Conservation (phyloP, 1,140 invertebrate genomes). For the Bombus confusus region DNA sequence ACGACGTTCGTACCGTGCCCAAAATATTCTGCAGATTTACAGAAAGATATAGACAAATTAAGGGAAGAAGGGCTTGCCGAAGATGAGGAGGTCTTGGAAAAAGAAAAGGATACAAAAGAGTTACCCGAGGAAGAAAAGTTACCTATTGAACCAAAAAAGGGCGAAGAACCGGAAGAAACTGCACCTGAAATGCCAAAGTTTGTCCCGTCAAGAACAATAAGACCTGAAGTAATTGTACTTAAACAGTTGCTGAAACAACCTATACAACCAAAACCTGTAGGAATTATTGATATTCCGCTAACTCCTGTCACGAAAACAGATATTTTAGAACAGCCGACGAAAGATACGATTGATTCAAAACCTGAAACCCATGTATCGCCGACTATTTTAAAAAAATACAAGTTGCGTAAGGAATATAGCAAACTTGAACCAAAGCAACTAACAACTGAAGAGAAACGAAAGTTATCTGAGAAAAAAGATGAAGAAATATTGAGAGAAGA, state of each 20-base stretch:
- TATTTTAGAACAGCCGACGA: not conserved
- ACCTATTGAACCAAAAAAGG: not conserved
- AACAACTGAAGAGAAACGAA: not conserved
- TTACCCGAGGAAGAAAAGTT: not conserved
- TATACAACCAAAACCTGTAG: too few relatives aligned
- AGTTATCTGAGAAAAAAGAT: not conserved
- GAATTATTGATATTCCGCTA: not conserved
- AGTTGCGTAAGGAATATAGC: not conserved
- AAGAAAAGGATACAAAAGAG: not conserved
- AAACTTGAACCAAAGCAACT: not conserved
- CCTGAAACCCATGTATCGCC: not conserved
- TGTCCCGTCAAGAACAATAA: not conserved
- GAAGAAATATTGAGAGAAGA: not conserved
- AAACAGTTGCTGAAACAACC: not conserved
- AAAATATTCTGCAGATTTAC: not conserved
- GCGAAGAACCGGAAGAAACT: fast-evolving
- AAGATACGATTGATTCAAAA: not conserved
- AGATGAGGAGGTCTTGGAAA: not conserved
- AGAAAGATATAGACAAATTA: not conserved
- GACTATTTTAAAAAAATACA: conserved; percentile 5
- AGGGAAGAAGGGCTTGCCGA: not conserved
- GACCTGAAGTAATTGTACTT: not conserved
- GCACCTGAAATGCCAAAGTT: too few relatives aligned
- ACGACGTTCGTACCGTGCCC: not conserved
- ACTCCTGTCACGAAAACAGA: too few relatives aligned